Conservation (phyloP, 2,888 invertebrate genomes). For the Frankliniella intonsa region DNA sequence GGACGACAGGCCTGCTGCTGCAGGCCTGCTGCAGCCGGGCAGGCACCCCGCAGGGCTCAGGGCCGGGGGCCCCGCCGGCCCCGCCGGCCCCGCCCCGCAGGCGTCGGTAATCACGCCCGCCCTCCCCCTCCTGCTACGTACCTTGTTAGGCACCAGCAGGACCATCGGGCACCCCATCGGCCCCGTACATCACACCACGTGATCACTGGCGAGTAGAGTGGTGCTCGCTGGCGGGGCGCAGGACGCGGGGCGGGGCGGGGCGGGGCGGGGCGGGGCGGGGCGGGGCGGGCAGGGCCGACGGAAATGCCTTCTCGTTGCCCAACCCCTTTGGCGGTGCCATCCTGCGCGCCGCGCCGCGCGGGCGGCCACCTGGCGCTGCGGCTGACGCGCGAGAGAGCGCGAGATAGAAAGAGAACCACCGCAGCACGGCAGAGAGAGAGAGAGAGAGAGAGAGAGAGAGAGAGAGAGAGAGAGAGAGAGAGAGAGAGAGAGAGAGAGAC, state of each 20-base stretch:
- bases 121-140: background rate
- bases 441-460: no score
- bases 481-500: no score
- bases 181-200: constrained; percentile 1
- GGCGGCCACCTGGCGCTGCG: no score
- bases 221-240: background rate
- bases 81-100: constrained; percentile 1
- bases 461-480: no score
- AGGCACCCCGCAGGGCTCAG: no score
- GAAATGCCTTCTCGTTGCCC: background rate
- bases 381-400: no score
- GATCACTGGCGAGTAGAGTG: background rate
- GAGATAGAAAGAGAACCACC: no score
- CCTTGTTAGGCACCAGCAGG: constrained; percentile 4
- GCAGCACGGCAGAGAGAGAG: no score
- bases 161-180: constrained; percentile 15
- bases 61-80: background rate
- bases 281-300: background rate
- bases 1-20: background rate
- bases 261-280: background rate
- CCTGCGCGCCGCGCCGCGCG: no score
- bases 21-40: background rate
- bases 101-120: background rate
- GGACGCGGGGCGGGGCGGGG: background rate
- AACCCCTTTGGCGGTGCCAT: background rate